A percentile compares a stretch with the other conserved stretches of the same genome.
Conservation (phyloP, 2,113 vertebrate species). For the Blennius ocellaris region DNA sequence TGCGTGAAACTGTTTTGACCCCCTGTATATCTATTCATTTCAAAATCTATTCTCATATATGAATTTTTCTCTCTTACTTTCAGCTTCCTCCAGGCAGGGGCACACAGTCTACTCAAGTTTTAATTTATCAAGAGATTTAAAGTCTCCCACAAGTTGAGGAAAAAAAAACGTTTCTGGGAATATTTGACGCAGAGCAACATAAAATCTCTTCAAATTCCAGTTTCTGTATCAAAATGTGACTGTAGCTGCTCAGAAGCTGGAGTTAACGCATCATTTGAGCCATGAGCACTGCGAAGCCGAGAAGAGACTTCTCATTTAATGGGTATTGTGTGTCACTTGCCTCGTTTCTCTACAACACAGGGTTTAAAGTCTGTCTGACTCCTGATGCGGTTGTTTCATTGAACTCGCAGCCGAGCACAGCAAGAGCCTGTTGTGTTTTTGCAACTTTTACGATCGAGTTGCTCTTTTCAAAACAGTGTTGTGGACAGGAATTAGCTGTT, state of each 20-base stretch:
- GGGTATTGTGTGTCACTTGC: constrained; percentile 17
- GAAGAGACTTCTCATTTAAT: constrained; percentile 4
- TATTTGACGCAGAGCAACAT: constrained; percentile 12
- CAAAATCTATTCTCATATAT: constrained; percentile 23
- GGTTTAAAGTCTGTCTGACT: background rate
- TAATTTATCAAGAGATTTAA: constrained; percentile 28
- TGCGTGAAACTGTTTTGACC: constrained; percentile 6
- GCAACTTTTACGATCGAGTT: constrained; percentile 1
- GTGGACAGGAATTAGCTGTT: constrained; percentile 13
- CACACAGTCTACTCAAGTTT: constrained; percentile 37
- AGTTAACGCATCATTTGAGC: constrained; percentile 21
- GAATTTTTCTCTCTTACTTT: constrained; percentile 18
- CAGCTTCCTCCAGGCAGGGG: constrained; percentile 33
- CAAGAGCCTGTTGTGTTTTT: background rate
- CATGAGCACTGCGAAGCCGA: background rate
- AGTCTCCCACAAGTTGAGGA: constrained; percentile 14
- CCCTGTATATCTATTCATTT: constrained; percentile 13
- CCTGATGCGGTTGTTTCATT: background rate
- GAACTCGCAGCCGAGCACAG: background rate
- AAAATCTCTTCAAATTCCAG: constrained; percentile 31
- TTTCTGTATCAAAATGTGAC: constrained; percentile 20
- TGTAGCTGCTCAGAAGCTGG: constrained; percentile 4
- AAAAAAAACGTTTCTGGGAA: constrained; percentile 15
- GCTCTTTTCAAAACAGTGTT: constrained; percentile 4
- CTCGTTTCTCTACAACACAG: constrained; percentile 14